Conservation (phyloP, 2,888 invertebrate genomes). For the Phaedon cochleariae region DNA sequence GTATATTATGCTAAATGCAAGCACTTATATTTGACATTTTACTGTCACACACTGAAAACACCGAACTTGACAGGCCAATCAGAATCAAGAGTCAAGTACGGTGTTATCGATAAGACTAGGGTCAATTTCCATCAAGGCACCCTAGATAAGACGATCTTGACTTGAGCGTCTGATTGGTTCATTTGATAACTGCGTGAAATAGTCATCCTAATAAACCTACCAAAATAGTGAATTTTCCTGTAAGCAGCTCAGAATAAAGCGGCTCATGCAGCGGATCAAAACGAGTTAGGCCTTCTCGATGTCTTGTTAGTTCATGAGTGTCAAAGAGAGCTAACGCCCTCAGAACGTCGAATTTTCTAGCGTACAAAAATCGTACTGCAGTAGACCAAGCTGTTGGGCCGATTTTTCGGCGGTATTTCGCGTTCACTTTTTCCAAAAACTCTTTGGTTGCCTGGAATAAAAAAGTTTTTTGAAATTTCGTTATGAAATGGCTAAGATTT, state of each 20-base stretch:
- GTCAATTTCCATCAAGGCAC: too few species aligned
- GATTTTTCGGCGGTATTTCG: slow-evolving; percentile 65
- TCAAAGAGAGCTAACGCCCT: slow-evolving; percentile 91
- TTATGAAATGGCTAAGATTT: too few species aligned
- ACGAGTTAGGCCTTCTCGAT: slow-evolving; percentile 83
- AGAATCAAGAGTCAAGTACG: too few species aligned
- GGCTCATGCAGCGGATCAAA: slow-evolving; percentile 87
- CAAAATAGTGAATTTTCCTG: slow-evolving; percentile 96
- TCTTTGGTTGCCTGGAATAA: slow-evolving; percentile 79
- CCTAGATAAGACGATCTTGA: too few species aligned
- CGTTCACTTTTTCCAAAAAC: slow-evolving; percentile 81
- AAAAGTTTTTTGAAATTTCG: too few species aligned
- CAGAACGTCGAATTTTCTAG: slow-evolving; percentile 92
- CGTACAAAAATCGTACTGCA: slow-evolving; percentile 92
- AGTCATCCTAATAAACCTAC: slow-evolving; percentile 64
- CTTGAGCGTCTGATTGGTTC: too few species aligned
- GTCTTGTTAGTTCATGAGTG: slow-evolving; percentile 89
- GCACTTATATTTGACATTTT: too few species aligned
- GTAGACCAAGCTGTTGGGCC: slow-evolving; percentile 81
- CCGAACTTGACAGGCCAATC: too few species aligned
- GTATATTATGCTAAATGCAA: too few species aligned
- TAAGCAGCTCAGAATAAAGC: slow-evolving; percentile 84
- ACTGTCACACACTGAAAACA: too few species aligned
- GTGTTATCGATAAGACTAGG: too few species aligned
- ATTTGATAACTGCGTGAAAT: too few species aligned